Base-by-base conservation (phyloP, 1,140 invertebrate species). In the Drosophila trapezifrons region DNA sequence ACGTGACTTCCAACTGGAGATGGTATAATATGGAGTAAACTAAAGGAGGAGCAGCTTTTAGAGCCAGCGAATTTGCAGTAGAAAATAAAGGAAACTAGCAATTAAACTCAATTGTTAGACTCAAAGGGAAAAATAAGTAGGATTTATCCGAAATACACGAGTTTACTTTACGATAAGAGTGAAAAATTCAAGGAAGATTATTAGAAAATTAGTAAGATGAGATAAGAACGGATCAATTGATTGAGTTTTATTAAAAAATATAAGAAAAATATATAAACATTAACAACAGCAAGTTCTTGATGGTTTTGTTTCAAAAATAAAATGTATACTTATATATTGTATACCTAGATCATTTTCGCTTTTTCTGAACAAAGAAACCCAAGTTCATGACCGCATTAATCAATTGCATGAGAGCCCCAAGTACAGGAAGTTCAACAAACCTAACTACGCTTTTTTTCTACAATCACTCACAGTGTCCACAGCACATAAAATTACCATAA, bases 351-450 rank as follows among this genome's bases (percentile, higher is more conserved):
- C 4, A 9, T 35, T 20, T 15, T n/a, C 12, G 9, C 6, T 7
- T 1, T 15, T 15, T 0, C 29, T 49, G 18, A 40, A 60, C 27
- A 29, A 29, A 42, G 35, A 74, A 62, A 3, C 12, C 47, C 37
- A 49, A 59, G 74, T 76, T 76, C 60, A 67, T 76, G 54, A 65
- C 37, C 58, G 38, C 58, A 75, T 52, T 63, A 70, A 51, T 71
- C 54, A 80, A 79, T 51, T 67, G 25, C 58, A 18, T 62, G 51
- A 35, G 27, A 57, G 32, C 17, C n/a, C 38, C 40, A 59, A 29
- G 35, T 37, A 66, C 81, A 66, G 82, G 69, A 85, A 85, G 81
- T 80, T 77, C 73, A 80, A 80, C 59, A 80, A 77, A 74, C 76
- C 32, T 17, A 58, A 47, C 47, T 22, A 55, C 51, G 9, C 72